These are phyloP conservation scores for Steinernema feltiae DNA, from an alignment of 1,140 invertebrate genomes.

Conservation along the genomic window DNA sequence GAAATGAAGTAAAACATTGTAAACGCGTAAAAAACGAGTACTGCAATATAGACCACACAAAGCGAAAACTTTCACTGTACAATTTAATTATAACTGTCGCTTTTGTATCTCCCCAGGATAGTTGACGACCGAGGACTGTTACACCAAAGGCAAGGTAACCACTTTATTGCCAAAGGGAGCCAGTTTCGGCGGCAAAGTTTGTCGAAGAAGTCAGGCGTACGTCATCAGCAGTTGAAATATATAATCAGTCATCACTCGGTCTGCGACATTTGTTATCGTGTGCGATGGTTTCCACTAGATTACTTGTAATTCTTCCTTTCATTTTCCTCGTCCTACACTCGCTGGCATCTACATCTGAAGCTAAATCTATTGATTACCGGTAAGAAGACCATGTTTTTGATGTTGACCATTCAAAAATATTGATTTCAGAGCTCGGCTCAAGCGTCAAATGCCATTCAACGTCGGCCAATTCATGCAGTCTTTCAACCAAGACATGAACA, in stretches of 20 bases:
- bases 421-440: background rate
- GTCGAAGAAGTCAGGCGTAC: background rate
- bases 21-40: background rate
- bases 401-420: background rate
- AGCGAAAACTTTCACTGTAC: too few species aligned
- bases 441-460: constrained; percentile 1
- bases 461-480: background rate
- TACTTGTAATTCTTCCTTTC: background rate
- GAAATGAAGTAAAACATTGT: background rate
- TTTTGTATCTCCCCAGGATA: too few species aligned
- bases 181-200: background rate
- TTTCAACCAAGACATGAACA: background rate
- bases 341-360: too few species aligned
- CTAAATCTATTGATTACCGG: background rate
- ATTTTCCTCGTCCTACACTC: background rate
- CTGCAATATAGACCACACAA: too few species aligned
- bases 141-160: background rate
- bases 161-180: background rate
- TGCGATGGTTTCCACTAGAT: background rate
- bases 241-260: background rate
- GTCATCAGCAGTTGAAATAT: background rate
- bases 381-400: background rate
- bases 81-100: too few species aligned
- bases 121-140: too few species aligned
- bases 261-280: constrained; percentile 1